These are phyloP conservation scores for Dorcus hopei DNA, from an alignment of 2,888 invertebrate genomes.

Conservation along the genomic window DNA sequence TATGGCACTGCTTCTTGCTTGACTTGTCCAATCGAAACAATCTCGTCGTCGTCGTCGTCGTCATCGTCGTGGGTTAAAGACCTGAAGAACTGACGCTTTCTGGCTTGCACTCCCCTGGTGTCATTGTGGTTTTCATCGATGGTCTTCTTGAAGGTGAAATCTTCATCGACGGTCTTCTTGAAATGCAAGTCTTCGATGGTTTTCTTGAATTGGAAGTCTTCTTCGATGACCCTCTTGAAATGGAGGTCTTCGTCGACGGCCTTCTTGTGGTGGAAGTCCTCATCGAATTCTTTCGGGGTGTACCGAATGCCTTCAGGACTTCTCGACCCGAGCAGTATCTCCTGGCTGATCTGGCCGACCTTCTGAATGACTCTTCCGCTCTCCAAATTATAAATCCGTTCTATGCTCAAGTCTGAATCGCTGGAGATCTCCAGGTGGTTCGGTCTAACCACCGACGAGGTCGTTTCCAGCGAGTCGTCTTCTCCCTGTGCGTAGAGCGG, in stretches of 20 bases:
- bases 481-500: conserved; percentile 7
- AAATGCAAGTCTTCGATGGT: background rate
- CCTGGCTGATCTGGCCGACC: conserved; percentile 23
- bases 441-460: conserved; percentile 7
- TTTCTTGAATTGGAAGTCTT: background rate
- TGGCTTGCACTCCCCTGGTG: conserved; percentile 2
- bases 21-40: background rate
- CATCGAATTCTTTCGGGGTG: conserved; percentile 20
- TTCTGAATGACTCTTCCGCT: conserved; percentile 38
- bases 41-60: conserved; percentile 3
- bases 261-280: background rate
- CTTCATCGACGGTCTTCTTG: no score
- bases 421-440: conserved; percentile 39
- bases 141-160: no score
- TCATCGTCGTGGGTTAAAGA: conserved; percentile 18
- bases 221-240: no score
- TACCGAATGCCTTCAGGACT: conserved; percentile 22
- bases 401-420: conserved; percentile 45
- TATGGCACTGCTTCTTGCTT: conserved; percentile 4
- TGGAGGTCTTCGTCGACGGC: no score
- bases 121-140: conserved; percentile 23
- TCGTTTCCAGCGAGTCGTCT: no score
- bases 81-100: conserved; percentile 18
- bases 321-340: conserved; percentile 9
- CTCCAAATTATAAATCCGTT: conserved; percentile 45